phyloP scores from a whole-genome alignment of 2,113 vertebrate species.

The Pardalotus punctatus region DNA sequence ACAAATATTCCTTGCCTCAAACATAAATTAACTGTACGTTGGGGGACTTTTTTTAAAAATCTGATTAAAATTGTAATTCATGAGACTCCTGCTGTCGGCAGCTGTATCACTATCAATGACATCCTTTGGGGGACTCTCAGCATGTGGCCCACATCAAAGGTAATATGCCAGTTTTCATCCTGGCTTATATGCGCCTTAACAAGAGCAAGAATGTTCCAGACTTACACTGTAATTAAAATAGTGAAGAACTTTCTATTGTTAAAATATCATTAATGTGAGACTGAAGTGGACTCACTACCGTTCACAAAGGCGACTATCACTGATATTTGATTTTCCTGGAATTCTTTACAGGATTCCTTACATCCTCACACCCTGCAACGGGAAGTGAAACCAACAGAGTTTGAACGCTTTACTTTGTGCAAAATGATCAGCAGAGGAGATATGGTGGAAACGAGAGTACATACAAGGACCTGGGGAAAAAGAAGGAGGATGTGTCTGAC shows the following conservation, averaged over 20 bases:
- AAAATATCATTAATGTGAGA: neutral
- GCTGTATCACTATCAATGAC: slow-evolving; percentile 31
- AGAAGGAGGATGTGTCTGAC: neutral
- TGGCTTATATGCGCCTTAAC: neutral
- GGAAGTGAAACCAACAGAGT: neutral
- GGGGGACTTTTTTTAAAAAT: neutral
- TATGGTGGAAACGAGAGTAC: neutral
- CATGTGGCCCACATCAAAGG: slow-evolving; percentile 29
- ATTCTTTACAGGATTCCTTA: neutral
- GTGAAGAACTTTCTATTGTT: neutral
- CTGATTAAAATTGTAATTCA: slow-evolving; percentile 57
- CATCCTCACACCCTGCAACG: neutral
- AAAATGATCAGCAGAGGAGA: neutral
- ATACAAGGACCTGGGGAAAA: neutral
- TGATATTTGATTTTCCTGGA: neutral
- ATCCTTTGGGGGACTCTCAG: slow-evolving; percentile 38
- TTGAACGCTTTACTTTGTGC: neutral
- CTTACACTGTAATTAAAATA: neutral
- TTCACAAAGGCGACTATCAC: neutral
- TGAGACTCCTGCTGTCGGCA: slow-evolving; percentile 60
- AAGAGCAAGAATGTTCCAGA: neutral
- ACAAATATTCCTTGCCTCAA: neutral
- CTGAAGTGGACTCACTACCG: neutral
- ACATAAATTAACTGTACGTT: neutral
- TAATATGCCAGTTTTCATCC: neutral